A percentile compares a stretch with the other conserved stretches of the same genome.
phyloP scores from a whole-genome alignment of 2,888 invertebrate species.

The Tenthredo distinguenda region DNA sequence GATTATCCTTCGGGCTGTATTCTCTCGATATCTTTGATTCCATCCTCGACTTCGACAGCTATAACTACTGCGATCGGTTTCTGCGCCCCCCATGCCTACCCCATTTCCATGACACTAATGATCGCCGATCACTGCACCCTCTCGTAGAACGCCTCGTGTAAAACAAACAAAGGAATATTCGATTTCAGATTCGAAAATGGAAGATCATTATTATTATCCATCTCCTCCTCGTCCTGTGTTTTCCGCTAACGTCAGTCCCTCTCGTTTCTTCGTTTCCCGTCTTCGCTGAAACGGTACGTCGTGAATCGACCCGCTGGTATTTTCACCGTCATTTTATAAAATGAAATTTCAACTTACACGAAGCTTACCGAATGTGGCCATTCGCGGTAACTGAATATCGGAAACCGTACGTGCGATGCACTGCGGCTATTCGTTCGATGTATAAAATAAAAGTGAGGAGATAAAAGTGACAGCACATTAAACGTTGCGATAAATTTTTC shows the following conservation, averaged over 20 bases:
- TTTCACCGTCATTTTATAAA: background rate
- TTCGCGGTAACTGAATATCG: conserved; percentile 16
- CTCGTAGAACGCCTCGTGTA: background rate
- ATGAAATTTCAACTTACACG: background rate
- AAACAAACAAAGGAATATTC: conserved; percentile 11
- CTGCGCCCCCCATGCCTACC: background rate
- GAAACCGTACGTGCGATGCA: background rate
- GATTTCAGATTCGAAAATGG: background rate
- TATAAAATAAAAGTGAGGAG: background rate
- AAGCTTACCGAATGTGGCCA: background rate
- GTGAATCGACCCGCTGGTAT: too few species aligned
- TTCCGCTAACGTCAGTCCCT: background rate
- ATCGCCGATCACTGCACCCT: background rate
- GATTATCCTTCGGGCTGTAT: background rate
- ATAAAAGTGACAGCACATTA: background rate
- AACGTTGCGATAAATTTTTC: background rate
- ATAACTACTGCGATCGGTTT: background rate
- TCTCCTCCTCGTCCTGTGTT: background rate
- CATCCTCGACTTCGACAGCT: background rate
- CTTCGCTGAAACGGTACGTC: too few species aligned
- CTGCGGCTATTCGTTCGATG: background rate
- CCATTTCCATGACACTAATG: conserved; percentile 30
- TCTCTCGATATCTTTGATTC: background rate
- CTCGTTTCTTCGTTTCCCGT: background rate
- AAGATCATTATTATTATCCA: background rate